Base-by-base conservation (phyloP, 2,113 vertebrate species). In the Bubo blakistoni region DNA sequence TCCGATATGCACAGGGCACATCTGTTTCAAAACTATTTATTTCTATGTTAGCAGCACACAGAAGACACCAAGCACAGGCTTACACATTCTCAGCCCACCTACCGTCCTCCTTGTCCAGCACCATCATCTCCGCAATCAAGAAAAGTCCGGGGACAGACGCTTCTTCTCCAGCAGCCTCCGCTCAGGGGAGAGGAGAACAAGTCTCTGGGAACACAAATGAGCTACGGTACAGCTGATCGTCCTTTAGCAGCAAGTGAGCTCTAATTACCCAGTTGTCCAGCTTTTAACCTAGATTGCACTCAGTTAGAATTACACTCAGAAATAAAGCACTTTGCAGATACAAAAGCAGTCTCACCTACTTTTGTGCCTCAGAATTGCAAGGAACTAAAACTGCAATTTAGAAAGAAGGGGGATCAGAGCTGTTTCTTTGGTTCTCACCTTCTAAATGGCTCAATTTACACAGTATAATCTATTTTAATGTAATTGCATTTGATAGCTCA, bases 21-120 rank as follows among this genome's bases (percentile, higher is more conserved):
- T 92, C 80, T 86, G 71, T 49, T 89, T 84, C 80, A 44, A 87
- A 83, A 94, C 92, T 90, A 92, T 69, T 96, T 81, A 74, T 92
- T 91, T 89, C 88, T 49, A 58, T 29, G 13, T 94, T 92, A 67
- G 58, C 70, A 76, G 80, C 84, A 73, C 82, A 73, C 47, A 62
- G 81, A 90, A 95, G 92, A 76, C 89, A 94, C 51, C 18, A 3
- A 85, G 88, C 72, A 66, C 58, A 94, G 70, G 81, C 59, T 95
- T 24, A 74, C 67, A 92, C 86, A 95, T 94, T 94, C 97, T 96
- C 93, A 98, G 94, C 97, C 97, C 98, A 99, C 99, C 99, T 98
- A 99, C 99, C 99, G 98, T 99, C 99, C 98, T 99, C 99, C 99
- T 99, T 99, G 99, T 99, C 99, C 98, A 99, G 98, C 98, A 99